Evolutionary conservation across 1,140 invertebrate species (phyloP).

Genomic region (Drosophila chauvacae): DNA sequence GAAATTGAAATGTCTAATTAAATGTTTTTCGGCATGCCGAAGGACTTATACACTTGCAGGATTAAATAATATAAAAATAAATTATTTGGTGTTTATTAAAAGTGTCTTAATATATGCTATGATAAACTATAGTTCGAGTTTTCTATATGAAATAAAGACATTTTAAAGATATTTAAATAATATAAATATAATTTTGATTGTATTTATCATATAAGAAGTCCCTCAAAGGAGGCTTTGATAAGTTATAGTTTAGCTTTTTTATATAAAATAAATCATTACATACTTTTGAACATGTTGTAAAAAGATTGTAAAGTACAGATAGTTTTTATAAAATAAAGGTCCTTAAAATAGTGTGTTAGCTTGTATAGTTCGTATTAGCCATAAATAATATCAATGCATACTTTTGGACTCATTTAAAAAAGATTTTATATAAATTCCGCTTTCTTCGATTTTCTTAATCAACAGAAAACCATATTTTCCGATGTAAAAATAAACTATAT

Average conservation of each 20-base stretch:
- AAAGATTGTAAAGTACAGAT: not conserved
- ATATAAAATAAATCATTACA: not conserved
- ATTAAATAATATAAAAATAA: not conserved
- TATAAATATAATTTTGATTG: not conserved
- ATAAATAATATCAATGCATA: not conserved
- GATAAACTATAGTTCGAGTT: too few relatives aligned
- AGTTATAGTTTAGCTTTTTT: too few relatives aligned
- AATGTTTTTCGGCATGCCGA: conserved; percentile 20
- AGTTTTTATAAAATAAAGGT: too few relatives aligned
- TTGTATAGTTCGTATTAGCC: too few relatives aligned
- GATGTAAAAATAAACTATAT: not conserved
- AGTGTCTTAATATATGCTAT: not conserved
- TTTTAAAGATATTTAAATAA: not conserved
- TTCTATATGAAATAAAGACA: not conserved
- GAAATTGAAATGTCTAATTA: conserved; percentile 16
- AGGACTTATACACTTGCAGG: conserved; percentile 29
- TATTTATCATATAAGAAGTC: not conserved
- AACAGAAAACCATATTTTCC: not conserved
- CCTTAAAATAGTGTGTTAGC: too few relatives aligned
- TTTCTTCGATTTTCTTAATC: not conserved
- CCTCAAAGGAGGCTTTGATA: not conserved
- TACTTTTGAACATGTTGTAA: not conserved
- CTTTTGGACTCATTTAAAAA: not conserved
- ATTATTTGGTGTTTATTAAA: not conserved
- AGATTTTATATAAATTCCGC: not conserved